These are phyloP conservation scores for Heliconius hortense DNA, from an alignment of 2,888 invertebrate genomes.

Conservation along the genomic window DNA sequence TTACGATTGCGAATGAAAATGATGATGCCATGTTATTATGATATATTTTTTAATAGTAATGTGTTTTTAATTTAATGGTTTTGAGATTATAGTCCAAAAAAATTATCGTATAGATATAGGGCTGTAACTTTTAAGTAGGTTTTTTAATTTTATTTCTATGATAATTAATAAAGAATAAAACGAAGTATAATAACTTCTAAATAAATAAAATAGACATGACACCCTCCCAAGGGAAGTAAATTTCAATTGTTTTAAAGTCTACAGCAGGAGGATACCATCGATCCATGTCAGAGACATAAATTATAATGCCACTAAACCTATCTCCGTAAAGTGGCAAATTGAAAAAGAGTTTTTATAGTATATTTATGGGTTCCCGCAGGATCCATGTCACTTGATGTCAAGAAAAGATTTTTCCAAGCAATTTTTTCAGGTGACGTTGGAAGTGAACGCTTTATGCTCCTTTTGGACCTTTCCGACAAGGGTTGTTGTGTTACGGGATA, in stretches of 20 bases:
- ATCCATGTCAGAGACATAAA: constrained; percentile 45
- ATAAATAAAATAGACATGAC: background rate
- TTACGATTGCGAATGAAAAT: constrained; percentile 5
- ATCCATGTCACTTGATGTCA: constrained; percentile 53
- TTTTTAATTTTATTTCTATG: background rate
- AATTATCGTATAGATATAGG: background rate
- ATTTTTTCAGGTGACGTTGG: constrained; percentile 35
- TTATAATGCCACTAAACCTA: constrained; percentile 46
- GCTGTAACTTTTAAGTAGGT: background rate
- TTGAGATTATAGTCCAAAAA: background rate
- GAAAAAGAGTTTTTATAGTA: constrained; percentile 67
- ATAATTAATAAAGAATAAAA: background rate
- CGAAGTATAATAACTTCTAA: background rate
- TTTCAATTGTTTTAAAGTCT: constrained; percentile 29
- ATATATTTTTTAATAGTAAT: background rate
- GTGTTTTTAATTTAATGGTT: background rate
- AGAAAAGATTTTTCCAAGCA: constrained; percentile 48
- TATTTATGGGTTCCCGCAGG: constrained; percentile 57
- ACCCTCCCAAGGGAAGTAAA: background rate
- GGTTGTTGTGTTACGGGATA: constrained; percentile 29
- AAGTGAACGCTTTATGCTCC: constrained; percentile 31
- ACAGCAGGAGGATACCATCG: constrained; percentile 23
- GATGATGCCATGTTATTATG: background rate
- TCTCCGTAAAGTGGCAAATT: constrained; percentile 61
- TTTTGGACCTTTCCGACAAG: constrained; percentile 29